Evolutionary conservation across 2,888 invertebrate genomes (phyloP), one percentile per base, ranked within the genome.

Genomic region (Drosophila nr. fundita): DNA sequence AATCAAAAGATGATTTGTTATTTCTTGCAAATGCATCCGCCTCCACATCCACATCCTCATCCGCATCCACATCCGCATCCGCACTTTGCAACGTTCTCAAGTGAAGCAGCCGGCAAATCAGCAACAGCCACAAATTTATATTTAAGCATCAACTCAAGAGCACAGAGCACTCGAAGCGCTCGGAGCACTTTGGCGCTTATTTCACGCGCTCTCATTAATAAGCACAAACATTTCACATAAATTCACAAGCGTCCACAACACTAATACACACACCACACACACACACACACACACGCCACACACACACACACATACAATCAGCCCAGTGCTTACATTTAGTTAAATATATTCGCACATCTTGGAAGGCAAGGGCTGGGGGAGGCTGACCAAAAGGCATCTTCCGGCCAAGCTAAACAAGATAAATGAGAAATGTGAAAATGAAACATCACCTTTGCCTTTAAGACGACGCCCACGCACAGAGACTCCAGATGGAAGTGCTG

Each of bases 361-460:
- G 73, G 29, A 18, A 48, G 67, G 40, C 24, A 59, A 45, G 64
- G 42, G 29, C 49, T 18, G 21, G 64, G 52, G 48, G 29, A 45
- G 40, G 24, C 29, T 30, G 67, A 57, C n/a, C 80, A 30, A 36
- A 55, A 66, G 61, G 77, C 79, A 64, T 59, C 62, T 57, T 64
- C 6, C 68, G 77, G 13, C 82, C 82, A 71, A 77, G 83, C 88
- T 90, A 91, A 92, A 90, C 80, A 87, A 92, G 91, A 91, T 91
- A 92, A 92, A 91, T 91, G 92, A 84, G 91, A 89, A 90, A 91
- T 91, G 91, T 82, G 87, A 91, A 91, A 91, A 91, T 92, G 91
- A 92, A 92, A 88, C 92, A 91, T 91, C 89, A 91, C 89, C 90
- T 91, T 88, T 78, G 79, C 79, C 87, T 79, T 63, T 59, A 67